Conservation (phyloP, 2,888 invertebrate species). For the Nomada lathburiana region DNA sequence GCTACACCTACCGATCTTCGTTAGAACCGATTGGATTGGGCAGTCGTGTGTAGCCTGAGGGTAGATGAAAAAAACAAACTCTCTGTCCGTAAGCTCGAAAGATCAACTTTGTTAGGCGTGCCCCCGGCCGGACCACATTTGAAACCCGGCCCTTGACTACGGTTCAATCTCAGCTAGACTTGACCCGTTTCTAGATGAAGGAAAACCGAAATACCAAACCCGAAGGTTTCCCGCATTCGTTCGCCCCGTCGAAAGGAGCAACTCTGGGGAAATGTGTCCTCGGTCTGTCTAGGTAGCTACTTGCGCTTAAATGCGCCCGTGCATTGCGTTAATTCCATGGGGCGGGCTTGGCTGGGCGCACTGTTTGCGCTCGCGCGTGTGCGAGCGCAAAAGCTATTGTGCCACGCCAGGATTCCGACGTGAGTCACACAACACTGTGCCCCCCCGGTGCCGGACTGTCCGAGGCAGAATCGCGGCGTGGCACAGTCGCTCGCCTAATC, state of each 20-base stretch:
- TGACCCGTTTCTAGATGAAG: too few relatives aligned
- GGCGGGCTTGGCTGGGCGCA: conserved; percentile 11
- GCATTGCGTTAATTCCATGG: conserved; percentile 31
- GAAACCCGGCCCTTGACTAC: too few relatives aligned
- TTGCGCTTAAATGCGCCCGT: not conserved
- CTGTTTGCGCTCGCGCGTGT: conserved; percentile 34
- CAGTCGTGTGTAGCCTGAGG: too few relatives aligned
- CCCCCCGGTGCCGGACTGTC: conserved; percentile 58
- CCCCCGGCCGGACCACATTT: too few relatives aligned
- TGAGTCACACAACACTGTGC: conserved; percentile 66
- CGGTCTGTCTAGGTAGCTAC: not conserved
- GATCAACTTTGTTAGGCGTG: too few relatives aligned
- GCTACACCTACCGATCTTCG: too few relatives aligned
- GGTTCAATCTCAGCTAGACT: too few relatives aligned
- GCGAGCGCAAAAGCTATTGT: conserved; percentile 69
- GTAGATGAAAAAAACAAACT: too few relatives aligned
- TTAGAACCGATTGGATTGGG: too few relatives aligned
- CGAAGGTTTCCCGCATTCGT: not conserved
- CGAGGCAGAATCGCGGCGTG: conserved; percentile 52
- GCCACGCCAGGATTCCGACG: conserved; percentile 71
- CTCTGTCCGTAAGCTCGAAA: too few relatives aligned
- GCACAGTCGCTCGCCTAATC: conserved; percentile 66
- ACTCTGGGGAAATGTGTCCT: not conserved
- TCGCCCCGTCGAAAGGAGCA: not conserved
- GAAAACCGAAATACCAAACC: not conserved